phyloP scores from a whole-genome alignment of 2,113 vertebrate genomes.

The Orthochromis indermauri region DNA sequence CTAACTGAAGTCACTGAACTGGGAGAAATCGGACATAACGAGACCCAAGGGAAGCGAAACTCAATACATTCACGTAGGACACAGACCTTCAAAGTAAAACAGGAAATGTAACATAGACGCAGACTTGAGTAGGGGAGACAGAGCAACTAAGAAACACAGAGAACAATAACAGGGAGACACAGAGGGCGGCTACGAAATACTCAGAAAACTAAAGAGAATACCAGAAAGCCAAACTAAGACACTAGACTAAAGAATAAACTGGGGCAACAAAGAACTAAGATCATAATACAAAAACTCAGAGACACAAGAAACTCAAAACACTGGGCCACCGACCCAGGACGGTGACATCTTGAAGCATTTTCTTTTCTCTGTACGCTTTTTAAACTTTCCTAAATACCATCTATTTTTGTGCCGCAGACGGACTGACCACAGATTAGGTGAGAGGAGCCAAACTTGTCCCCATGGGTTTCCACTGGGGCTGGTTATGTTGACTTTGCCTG shows the following conservation, averaged over 20 bases:
- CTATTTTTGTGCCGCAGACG: slow-evolving; percentile 42
- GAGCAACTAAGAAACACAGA: no score
- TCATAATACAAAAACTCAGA: background rate
- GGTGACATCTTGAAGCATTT: background rate
- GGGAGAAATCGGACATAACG: no score
- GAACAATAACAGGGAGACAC: no score
- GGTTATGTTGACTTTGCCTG: slow-evolving; percentile 42
- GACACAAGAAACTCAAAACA: background rate
- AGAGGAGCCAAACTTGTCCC: slow-evolving; percentile 41
- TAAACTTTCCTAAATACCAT: slow-evolving; percentile 26
- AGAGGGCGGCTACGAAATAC: no score
- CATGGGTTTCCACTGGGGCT: slow-evolving; percentile 38
- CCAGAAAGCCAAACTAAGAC: background rate
- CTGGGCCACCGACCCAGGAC: background rate
- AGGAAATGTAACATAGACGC: no score
- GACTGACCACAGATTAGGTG: slow-evolving; percentile 44
- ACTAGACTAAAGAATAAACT: background rate
- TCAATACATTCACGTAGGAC: no score
- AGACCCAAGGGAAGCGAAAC: no score
- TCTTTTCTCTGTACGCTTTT: background rate
- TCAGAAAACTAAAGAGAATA: no score
- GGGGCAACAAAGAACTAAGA: background rate
- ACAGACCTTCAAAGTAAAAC: no score
- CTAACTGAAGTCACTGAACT: no score
- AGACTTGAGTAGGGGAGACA: no score